A percentile compares a stretch with the other conserved stretches of the same genome.
phyloP scores from a whole-genome alignment of 2,797 vertebrate species.

The Cygnus olor region DNA sequence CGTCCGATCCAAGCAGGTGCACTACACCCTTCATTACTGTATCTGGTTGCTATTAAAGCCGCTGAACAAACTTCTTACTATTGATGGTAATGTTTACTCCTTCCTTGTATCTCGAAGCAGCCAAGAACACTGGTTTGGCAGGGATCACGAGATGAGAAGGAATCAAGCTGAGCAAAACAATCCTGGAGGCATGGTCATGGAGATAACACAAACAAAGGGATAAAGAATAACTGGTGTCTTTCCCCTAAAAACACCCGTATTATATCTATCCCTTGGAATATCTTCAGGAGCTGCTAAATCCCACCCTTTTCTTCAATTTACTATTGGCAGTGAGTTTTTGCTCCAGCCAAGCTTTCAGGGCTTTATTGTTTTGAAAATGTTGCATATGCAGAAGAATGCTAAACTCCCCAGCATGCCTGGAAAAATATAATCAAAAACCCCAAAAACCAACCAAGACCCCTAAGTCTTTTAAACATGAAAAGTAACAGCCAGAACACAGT shows the following conservation, averaged over 20 bases:
- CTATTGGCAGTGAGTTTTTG: not conserved
- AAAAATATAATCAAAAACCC: not conserved
- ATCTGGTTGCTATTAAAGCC: not conserved
- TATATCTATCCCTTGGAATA: not conserved
- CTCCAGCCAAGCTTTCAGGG: not conserved
- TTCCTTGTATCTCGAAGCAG: not conserved
- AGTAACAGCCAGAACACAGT: not conserved
- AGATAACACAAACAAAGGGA: not conserved
- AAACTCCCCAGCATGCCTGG: not conserved
- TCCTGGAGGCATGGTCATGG: not conserved
- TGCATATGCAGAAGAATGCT: not conserved
- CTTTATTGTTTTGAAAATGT: not conserved
- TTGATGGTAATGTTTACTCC: not conserved
- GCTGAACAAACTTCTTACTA: not conserved
- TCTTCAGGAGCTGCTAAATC: not conserved
- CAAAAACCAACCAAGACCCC: not conserved
- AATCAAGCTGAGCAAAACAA: slow-evolving; percentile 28
- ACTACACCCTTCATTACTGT: not conserved
- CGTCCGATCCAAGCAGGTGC: not conserved
- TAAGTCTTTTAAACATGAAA: not conserved
- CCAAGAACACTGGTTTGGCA: slow-evolving; percentile 25
- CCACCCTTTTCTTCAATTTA: not conserved
- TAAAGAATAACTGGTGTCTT: not conserved
- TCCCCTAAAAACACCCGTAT: not conserved
- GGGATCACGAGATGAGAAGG: not conserved